Conservation (phyloP, 2,113 vertebrate species). For the Actinemys pallida region DNA sequence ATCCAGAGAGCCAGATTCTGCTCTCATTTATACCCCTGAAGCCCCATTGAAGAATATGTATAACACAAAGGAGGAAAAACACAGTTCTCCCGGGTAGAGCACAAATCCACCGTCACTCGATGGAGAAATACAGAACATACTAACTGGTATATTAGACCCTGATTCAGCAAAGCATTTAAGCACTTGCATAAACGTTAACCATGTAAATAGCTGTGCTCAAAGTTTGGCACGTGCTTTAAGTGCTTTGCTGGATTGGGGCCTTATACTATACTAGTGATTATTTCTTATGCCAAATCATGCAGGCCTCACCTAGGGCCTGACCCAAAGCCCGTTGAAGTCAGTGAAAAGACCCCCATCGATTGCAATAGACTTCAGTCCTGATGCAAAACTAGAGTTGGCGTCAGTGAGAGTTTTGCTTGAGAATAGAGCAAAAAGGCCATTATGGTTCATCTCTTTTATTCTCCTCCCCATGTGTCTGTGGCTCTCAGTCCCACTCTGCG, state of each 20-base stretch:
- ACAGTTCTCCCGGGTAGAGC: not conserved
- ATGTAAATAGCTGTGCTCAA: rapidly evolving
- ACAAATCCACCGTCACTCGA: not conserved
- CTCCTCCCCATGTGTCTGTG: not conserved
- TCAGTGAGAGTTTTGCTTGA: not conserved
- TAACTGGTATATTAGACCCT: rapidly evolving
- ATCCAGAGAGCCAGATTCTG: rapidly evolving
- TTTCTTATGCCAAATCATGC: rapidly evolving
- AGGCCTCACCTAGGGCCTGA: rapidly evolving
- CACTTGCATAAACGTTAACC: rapidly evolving
- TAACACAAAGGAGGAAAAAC: not conserved
- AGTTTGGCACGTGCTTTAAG: not conserved
- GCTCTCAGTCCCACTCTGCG: not conserved
- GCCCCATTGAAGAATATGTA: rapidly evolving
- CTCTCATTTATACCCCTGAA: not conserved
- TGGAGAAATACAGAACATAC: rapidly evolving
- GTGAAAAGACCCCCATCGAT: not conserved
- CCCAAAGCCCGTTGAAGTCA: rapidly evolving
- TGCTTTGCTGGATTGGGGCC: rapidly evolving
- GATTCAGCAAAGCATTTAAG: not conserved
- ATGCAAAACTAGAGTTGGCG: rapidly evolving
- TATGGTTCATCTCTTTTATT: not conserved
- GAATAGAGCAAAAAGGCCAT: not conserved
- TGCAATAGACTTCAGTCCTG: not conserved
- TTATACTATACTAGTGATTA: not conserved